Percentiles rank a stretch among this genome's conserved stretches.
Evolutionary conservation across 2,888 invertebrate genomes (phyloP).

Genomic region (Nebria salina): DNA sequence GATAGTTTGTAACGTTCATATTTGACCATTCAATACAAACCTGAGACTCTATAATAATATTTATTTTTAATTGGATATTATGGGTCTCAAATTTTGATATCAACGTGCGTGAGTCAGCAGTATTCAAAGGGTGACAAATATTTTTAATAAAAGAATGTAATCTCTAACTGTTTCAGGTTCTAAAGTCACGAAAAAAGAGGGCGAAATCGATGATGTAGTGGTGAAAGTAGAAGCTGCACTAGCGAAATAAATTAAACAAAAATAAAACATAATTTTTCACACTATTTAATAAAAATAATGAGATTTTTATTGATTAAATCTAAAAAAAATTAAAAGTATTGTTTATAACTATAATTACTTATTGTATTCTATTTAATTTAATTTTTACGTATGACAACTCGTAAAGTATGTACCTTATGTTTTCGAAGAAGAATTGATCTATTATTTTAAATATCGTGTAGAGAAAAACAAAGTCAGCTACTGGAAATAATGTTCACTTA

Average conservation of each 20-base stretch:
- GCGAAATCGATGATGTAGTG: slow-evolving; percentile 27
- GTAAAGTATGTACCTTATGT: slow-evolving; percentile 20
- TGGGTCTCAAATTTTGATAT: background rate
- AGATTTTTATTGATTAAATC: slow-evolving; percentile 1
- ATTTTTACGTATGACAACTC: slow-evolving; percentile 31
- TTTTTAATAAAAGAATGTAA: slow-evolving; percentile 41
- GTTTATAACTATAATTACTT: slow-evolving; percentile 36
- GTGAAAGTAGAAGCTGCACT: slow-evolving; percentile 16
- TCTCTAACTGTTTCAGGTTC: slow-evolving; percentile 46
- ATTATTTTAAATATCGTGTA: background rate
- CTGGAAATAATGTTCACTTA: background rate
- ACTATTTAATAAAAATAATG: slow-evolving; percentile 10
- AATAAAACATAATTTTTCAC: slow-evolving; percentile 13
- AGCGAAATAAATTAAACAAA: slow-evolving; percentile 30
- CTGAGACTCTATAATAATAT: no score
- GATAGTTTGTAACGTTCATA: background rate
- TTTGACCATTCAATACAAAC: background rate
- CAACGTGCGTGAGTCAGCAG: background rate
- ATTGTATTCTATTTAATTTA: slow-evolving; percentile 40
- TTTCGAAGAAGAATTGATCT: slow-evolving; percentile 8
- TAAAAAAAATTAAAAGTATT: slow-evolving; percentile 24
- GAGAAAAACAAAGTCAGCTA: background rate
- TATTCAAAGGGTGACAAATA: slow-evolving; percentile 38
- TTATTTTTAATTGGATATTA: no score
- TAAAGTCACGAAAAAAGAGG: slow-evolving; percentile 45